Conservation (phyloP, 2,888 invertebrate genomes). For the Aethes cnicana region DNA sequence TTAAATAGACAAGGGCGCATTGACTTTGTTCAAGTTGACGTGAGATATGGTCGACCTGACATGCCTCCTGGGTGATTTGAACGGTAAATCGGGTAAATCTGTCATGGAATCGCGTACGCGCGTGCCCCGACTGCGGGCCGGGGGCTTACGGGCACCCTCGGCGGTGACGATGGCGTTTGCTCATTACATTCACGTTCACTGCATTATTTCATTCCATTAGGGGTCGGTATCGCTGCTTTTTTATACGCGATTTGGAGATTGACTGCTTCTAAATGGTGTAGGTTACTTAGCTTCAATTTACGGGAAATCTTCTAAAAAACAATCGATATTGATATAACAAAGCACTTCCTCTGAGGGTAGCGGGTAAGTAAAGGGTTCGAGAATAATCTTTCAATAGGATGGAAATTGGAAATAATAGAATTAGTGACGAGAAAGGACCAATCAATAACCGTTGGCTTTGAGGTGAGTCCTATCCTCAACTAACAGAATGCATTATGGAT, state of each 20-base stretch:
- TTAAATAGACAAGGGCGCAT: slow-evolving; percentile 21
- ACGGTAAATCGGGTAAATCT: slow-evolving; percentile 49
- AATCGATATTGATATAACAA: background rate
- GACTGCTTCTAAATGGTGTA: background rate
- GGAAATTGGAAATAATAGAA: no score
- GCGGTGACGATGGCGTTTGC: slow-evolving; percentile 49
- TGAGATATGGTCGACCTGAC: slow-evolving; percentile 13
- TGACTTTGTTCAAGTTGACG: slow-evolving; percentile 1
- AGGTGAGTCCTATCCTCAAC: slow-evolving; percentile 7
- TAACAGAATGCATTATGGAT: slow-evolving; percentile 5
- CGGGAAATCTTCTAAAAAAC: background rate
- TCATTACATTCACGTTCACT: slow-evolving; percentile 63
- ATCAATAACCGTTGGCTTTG: slow-evolving; percentile 15
- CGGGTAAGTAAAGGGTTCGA: background rate
- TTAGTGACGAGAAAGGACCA: background rate
- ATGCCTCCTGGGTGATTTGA: slow-evolving; percentile 5
- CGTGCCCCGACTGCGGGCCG: slow-evolving; percentile 53
- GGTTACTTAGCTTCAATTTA: background rate
- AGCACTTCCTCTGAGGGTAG: background rate
- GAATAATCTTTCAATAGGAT: no score
- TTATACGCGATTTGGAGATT: slow-evolving; percentile 16
- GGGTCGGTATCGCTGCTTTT: slow-evolving; percentile 35
- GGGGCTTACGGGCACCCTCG: slow-evolving; percentile 57
- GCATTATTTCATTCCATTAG: slow-evolving; percentile 62
- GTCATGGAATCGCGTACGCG: slow-evolving; percentile 55